Conservation (phyloP, 2,888 invertebrate genomes). For the Caprella mutica region DNA sequence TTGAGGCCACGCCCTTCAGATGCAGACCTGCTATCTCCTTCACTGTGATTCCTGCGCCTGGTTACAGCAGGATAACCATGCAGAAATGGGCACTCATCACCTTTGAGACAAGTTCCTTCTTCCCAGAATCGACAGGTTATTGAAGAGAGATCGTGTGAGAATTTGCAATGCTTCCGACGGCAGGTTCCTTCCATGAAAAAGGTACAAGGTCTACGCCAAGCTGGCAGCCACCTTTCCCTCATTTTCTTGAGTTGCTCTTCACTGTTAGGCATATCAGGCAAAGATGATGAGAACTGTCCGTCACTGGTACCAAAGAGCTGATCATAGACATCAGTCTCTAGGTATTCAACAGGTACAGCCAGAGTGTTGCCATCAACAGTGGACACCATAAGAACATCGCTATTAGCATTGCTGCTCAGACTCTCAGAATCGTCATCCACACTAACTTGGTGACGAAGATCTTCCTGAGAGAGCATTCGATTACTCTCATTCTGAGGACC, state of each 20-base stretch:
- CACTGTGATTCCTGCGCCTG: constrained; percentile 12
- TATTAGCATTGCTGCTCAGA: background rate
- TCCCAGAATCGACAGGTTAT: constrained; percentile 46
- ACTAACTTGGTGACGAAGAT: no score
- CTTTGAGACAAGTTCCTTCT: constrained; percentile 45
- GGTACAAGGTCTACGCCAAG: constrained; percentile 41
- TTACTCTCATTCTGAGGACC: constrained; percentile 15
- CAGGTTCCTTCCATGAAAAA: constrained; percentile 45
- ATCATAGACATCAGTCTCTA: constrained; percentile 30
- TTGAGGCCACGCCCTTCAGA: background rate
- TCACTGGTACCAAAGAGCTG: constrained; percentile 27
- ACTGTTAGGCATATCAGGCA: constrained; percentile 30
- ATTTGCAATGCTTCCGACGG: constrained; percentile 44
- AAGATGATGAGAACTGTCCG: constrained; percentile 19
- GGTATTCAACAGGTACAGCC: constrained; percentile 27
- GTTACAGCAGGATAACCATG: constrained; percentile 29
- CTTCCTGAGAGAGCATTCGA: no score
- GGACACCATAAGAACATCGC: constrained; percentile 23
- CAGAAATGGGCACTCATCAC: constrained; percentile 36
- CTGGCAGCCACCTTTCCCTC: constrained; percentile 25
- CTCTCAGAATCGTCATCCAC: no score
- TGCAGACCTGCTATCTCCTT: constrained; percentile 1
- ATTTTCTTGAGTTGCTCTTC: constrained; percentile 21
- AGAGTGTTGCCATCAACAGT: constrained; percentile 24
- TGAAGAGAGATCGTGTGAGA: constrained; percentile 43